Evolutionary conservation across 2,113 vertebrate genomes (phyloP), one percentile per base, ranked within the genome.

Genomic region (Tamias sibiricus): DNA sequence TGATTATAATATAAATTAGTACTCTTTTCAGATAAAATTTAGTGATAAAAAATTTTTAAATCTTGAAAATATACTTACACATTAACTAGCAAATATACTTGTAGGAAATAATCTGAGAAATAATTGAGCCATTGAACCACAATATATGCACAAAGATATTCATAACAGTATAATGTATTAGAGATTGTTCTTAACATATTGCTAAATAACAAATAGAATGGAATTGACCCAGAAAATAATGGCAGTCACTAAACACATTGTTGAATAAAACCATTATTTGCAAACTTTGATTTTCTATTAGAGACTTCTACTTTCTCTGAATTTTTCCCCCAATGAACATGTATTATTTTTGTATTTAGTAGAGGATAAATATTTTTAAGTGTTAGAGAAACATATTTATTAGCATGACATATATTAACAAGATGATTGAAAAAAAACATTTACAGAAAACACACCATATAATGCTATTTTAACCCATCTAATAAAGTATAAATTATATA

Each of bases 171-270:
- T 49, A 6, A 88, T 83, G 91, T 83, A 44, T 52, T 69, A 71
- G 32, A 75, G 52, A 26, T 49, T 74, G 26, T 71, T 92, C 84
- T 11, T 26, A 84, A 84, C 72, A 82, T 79, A 77, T 76, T 77
- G 32, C 13, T 91, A 87, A 94, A 77, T 94, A 64, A 77, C 84
- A 84, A 57, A 59, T 91, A 96, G 79, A 77, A 72, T 57, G 8
- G 10, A 84, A 92, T 79, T 79, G 54, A 84, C 37, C 64, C 24
- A 57, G 30, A 40, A 87, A 77, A 82, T 71, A 71, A 91, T 91
- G 52, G 24, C 62, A 91, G 22, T 24, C 69, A 69, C 66, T 77
- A 74, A 80, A 64, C 28, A 71, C 49, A 83, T 62, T 69, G n/a
- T n/a, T 87, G 9, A 91, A 71, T 91, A 93, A 69, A 40, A 86